phyloP scores from a whole-genome alignment of 2,888 invertebrate species.

The Hypolimnas misippus region DNA sequence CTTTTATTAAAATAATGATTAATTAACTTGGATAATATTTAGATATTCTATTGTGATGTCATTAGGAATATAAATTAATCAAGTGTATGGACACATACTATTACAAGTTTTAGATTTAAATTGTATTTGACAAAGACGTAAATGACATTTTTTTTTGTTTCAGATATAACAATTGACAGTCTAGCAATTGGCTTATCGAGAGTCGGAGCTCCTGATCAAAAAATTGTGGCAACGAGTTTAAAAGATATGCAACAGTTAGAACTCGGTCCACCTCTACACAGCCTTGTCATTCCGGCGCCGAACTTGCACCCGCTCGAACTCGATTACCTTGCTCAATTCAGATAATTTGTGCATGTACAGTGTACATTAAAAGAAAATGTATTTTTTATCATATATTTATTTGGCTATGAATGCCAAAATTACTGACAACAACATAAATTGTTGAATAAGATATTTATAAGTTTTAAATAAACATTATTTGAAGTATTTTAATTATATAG shows the following conservation, averaged over 20 bases:
- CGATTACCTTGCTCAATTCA: slow-evolving; percentile 92
- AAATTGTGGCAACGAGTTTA: slow-evolving; percentile 90
- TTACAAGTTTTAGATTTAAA: neutral
- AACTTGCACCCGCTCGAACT: slow-evolving; percentile 94
- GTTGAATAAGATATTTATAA: slow-evolving; percentile 44
- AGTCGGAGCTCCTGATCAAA: slow-evolving; percentile 93
- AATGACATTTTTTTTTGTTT: slow-evolving; percentile 33
- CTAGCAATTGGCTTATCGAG: slow-evolving; percentile 94
- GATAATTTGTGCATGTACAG: slow-evolving; percentile 47
- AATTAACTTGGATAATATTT: too few relatives aligned
- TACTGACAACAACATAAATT: slow-evolving; percentile 43
- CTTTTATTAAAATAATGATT: too few relatives aligned
- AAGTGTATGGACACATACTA: neutral
- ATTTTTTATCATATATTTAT: slow-evolving; percentile 39
- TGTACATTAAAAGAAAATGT: slow-evolving; percentile 33
- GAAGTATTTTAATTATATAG: slow-evolving; percentile 70
- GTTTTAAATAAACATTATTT: slow-evolving; percentile 56
- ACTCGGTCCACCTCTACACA: slow-evolving; percentile 96
- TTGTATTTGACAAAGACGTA: neutral
- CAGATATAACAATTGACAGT: slow-evolving; percentile 82
- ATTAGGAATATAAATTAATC: too few relatives aligned
- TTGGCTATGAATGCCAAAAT: slow-evolving; percentile 44
- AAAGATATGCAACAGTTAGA: slow-evolving; percentile 88
- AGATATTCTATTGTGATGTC: too few relatives aligned
- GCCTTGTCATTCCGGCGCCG: slow-evolving; percentile 93